Conservation (phyloP, 2,113 vertebrate genomes). For the Stictonetta naevosa region DNA sequence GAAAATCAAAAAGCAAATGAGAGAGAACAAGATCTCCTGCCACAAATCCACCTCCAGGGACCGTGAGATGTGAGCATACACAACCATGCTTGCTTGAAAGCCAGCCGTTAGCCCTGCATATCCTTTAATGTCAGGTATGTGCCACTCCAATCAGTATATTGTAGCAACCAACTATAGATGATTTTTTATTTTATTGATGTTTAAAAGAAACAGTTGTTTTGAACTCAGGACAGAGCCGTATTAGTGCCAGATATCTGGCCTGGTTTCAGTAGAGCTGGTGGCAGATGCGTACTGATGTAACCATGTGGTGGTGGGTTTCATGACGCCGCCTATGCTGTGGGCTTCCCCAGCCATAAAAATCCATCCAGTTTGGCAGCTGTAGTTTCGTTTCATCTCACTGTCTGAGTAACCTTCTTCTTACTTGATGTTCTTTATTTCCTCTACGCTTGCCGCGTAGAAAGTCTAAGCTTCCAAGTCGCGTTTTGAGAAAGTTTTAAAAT, state of each 20-base stretch:
- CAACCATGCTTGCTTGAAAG: neutral
- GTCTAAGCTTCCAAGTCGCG: neutral
- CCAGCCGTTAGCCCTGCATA: neutral
- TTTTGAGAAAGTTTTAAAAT: constrained; percentile 27
- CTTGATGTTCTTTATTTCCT: constrained; percentile 15
- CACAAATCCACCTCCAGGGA: neutral
- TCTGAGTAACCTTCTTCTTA: neutral
- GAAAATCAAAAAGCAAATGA: neutral
- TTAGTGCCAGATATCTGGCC: neutral
- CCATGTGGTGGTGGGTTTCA: neutral
- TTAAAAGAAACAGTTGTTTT: neutral
- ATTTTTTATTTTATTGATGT: neutral
- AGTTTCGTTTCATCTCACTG: constrained; percentile 11
- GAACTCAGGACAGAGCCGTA: neutral
- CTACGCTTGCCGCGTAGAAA: neutral
- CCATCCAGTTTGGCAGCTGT: neutral
- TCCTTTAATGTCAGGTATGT: neutral
- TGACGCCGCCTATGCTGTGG: neutral
- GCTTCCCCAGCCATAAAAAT: neutral
- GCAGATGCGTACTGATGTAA: neutral
- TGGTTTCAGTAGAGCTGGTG: neutral
- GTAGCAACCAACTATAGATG: neutral
- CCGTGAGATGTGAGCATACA: neutral
- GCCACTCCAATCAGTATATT: neutral
- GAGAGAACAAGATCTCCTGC: neutral